Conservation (phyloP, 2,797 vertebrate genomes). For the Nyctibius grandis region DNA sequence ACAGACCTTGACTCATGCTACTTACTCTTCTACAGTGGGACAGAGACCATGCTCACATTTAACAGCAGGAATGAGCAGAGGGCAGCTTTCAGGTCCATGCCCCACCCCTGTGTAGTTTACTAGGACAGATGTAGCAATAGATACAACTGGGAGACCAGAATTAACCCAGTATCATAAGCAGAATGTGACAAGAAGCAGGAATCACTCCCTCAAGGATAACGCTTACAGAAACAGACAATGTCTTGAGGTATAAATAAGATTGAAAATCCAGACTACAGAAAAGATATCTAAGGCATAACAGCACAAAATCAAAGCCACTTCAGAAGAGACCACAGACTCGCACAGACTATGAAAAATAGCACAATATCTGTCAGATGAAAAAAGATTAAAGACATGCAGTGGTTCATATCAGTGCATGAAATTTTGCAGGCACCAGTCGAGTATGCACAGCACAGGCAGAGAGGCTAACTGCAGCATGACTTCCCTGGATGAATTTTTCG, state of each 20-base stretch:
- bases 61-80: neutral
- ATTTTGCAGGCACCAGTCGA: constrained; percentile 1
- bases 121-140: neutral
- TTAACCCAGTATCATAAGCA: neutral
- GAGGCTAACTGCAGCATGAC: neutral
- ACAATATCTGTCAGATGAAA: neutral
- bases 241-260: neutral
- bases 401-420: neutral
- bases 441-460: neutral
- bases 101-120: neutral
- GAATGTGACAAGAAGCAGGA: neutral
- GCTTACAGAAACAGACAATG: neutral
- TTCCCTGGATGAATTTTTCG: neutral
- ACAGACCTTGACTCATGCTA: neutral
- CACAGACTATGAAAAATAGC: neutral
- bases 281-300: neutral
- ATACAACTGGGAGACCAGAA: neutral
- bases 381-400: constrained; percentile 10
- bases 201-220: neutral
- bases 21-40: neutral
- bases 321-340: neutral
- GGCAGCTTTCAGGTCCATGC: neutral
- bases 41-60: neutral
- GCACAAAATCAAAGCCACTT: constrained; percentile 29
- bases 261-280: constrained; percentile 6